Evolutionary conservation across 2,797 vertebrate species (phyloP).

Genomic region (Otolemur crassicaudatus): DNA sequence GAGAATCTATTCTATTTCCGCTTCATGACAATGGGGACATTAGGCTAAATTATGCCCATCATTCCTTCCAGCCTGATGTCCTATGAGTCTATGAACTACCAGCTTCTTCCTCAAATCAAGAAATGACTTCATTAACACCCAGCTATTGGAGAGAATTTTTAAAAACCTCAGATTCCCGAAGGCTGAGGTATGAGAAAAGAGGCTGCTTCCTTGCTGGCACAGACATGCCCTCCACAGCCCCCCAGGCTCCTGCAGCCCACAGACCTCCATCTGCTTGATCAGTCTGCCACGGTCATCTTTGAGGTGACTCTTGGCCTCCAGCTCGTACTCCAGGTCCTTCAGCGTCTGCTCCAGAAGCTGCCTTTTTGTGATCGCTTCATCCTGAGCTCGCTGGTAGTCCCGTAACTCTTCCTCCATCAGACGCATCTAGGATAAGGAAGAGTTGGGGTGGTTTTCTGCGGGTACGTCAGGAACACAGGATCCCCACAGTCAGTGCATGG

Average conservation of each 20-base stretch:
- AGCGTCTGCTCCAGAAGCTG: slow-evolving; percentile 92
- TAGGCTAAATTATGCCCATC: not conserved
- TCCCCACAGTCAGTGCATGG: not conserved
- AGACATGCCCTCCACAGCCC: fast-evolving
- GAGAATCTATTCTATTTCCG: not conserved
- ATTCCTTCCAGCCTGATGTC: not conserved
- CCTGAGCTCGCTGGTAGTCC: slow-evolving; percentile 91
- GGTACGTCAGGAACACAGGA: fast-evolving
- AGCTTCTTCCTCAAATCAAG: not conserved
- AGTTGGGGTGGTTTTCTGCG: not conserved
- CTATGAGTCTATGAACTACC: not conserved
- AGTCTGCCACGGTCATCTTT: slow-evolving; percentile 93
- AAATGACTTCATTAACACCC: not conserved
- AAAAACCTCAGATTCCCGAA: not conserved
- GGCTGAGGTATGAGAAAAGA: not conserved
- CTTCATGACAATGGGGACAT: not conserved
- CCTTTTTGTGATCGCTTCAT: slow-evolving; percentile 91
- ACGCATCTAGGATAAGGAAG: slow-evolving; percentile 87
- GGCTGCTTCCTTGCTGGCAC: not conserved
- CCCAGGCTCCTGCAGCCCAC: not conserved
- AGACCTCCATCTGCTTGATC: slow-evolving; percentile 95
- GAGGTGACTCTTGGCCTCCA: slow-evolving; percentile 89
- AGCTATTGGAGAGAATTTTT: not conserved
- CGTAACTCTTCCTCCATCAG: slow-evolving; percentile 92
- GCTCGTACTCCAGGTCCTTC: slow-evolving; percentile 92